Conservation (phyloP, 2,113 vertebrate species). For the Pimephales promelas region DNA sequence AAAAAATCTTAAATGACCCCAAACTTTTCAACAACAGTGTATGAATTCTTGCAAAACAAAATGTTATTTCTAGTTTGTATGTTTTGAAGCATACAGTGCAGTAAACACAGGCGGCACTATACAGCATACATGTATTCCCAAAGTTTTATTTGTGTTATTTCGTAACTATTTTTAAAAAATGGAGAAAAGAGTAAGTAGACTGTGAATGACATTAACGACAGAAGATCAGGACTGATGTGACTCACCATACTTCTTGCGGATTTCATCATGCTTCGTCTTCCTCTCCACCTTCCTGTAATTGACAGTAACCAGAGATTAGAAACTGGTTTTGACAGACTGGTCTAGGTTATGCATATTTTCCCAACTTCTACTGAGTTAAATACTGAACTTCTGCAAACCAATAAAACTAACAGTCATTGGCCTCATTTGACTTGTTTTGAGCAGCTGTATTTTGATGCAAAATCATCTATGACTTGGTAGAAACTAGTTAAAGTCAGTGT, state of each 20-base stretch:
- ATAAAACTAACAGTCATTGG: neutral
- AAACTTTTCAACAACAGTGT: no score
- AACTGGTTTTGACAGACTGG: neutral
- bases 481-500: neutral
- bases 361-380: neutral
- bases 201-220: neutral
- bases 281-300: slow-evolving; percentile 79
- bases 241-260: slow-evolving; percentile 89
- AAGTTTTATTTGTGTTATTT: neutral
- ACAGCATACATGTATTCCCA: neutral
- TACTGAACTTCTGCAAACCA: neutral
- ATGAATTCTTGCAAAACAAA: no score
- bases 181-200: neutral
- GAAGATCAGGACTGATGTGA: slow-evolving; percentile 7
- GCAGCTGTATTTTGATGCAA: neutral
- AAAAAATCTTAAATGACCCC: no score
- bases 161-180: neutral
- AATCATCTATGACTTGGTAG: neutral
- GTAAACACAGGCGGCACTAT: no score
- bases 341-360: neutral
- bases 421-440: neutral
- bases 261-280: slow-evolving; percentile 80
- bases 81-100: no score
- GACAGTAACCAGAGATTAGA: slow-evolving; percentile 15
- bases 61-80: no score